phyloP scores from a whole-genome alignment of 1,140 invertebrate genomes.

The Rhopalosiphum padi region DNA sequence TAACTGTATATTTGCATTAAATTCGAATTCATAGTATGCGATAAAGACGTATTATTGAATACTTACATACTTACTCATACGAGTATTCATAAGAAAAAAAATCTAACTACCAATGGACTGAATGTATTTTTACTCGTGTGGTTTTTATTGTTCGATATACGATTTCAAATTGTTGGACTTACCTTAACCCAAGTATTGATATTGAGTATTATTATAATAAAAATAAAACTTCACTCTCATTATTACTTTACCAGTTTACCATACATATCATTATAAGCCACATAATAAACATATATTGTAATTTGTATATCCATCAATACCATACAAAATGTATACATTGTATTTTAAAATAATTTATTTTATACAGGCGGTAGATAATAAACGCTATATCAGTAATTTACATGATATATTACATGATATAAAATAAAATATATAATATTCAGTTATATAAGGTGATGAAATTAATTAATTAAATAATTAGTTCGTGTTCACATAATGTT shows the following conservation, averaged over 20 bases:
- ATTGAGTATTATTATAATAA: background rate
- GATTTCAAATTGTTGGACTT: background rate
- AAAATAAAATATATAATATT: background rate
- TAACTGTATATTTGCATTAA: background rate
- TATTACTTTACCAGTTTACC: background rate
- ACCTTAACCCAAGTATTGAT: background rate
- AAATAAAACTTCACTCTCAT: background rate
- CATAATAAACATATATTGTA: too few relatives aligned
- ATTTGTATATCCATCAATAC: too few relatives aligned
- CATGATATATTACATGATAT: background rate
- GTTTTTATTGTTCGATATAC: background rate
- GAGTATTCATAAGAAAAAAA: background rate
- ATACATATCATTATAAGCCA: background rate
- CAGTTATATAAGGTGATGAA: background rate
- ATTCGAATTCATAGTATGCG: background rate
- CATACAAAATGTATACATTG: too few relatives aligned
- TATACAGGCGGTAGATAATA: background rate
- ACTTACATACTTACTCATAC: too few relatives aligned
- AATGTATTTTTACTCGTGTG: background rate
- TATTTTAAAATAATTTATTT: background rate
- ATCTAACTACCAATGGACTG: background rate
- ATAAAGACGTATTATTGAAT: background rate
- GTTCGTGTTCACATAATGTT: conserved; percentile 12
- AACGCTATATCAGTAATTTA: background rate
- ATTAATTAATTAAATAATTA: conserved; percentile 10